Base-by-base conservation (phyloP, 2,113 vertebrate species). In the Platysternon megacephalum region DNA sequence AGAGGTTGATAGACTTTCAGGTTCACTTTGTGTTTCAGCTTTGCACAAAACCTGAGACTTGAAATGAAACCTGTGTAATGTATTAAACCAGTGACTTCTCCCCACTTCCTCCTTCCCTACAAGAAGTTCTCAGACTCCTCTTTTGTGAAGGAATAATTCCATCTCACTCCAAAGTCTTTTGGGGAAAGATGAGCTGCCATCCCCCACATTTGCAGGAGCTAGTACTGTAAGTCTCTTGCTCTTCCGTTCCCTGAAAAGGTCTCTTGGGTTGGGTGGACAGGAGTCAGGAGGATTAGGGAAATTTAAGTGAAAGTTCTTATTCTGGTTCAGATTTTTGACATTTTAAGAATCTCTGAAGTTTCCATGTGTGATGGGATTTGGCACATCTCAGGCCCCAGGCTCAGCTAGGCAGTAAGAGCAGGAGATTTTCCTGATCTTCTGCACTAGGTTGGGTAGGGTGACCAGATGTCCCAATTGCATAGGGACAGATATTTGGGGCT, bases 1-100 rank as follows among this genome's bases (percentile, higher is more conserved):
- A 91, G 26, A 9, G 86, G 8, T 8, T 86, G 39, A 32, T 55
- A 84, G 48, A 29, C 79, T 86, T 93, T 55, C 76, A 88, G 53
- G 46, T 53, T 91, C 85, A 87, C 82, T 83, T 52, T 65, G 82
- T 29, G 5, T 26, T 32, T 93, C 49, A 88, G 80, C 3, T 17
- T 24, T 1, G 0, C 4, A 46, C 83, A 49, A 84, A 90, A 85
- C n/a, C 24, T 53, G n/a, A 88, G 10, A 5, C 29, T 76, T 74
- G n/a, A 91, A 78, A 13, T 92, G 32, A 72, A 85, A 5, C 42
- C 65, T 83, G 5, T 3, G 14, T 39, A 0, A n/a, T 17, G 28
- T 55, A 95, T 82, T 11, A 88, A 84, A 86, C 22, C 3, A 46
- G 2, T 17, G 14, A 87, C 65, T 22, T 11, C 49, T 93, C 44